Evolutionary conservation across 1,140 invertebrate species (phyloP).

Genomic region (Heliconius nattereri): DNA sequence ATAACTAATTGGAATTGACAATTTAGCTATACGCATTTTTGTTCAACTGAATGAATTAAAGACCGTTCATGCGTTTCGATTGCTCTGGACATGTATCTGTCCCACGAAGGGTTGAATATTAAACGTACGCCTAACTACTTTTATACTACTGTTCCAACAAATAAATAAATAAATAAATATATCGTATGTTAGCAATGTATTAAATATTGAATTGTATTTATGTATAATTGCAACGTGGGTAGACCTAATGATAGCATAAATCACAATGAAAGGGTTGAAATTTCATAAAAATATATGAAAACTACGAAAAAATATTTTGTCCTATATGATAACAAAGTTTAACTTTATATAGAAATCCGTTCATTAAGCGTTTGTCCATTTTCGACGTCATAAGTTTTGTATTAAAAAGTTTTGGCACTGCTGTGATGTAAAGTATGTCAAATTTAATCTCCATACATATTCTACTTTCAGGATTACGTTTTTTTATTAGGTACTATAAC

Average conservation of each 20-base stretch:
- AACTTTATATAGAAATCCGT: background rate
- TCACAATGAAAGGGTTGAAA: background rate
- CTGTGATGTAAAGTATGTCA: background rate
- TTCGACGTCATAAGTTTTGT: background rate
- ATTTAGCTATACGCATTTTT: slow-evolving; percentile 21
- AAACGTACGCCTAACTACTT: background rate
- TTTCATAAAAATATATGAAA: background rate
- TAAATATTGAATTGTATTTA: no score
- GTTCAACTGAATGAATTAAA: slow-evolving; percentile 38
- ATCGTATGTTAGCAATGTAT: background rate
- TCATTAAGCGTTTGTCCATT: slow-evolving; percentile 7
- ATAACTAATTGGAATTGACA: slow-evolving; percentile 24
- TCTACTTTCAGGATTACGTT: background rate
- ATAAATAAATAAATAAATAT: background rate
- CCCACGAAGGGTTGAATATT: slow-evolving; percentile 39
- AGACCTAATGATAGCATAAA: background rate
- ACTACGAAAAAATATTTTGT: background rate
- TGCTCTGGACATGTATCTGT: slow-evolving; percentile 43
- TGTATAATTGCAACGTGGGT: background rate
- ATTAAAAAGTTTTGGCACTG: background rate
- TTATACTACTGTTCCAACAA: background rate
- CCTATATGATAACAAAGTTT: background rate
- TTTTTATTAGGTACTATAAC: background rate
- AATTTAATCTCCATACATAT: background rate
- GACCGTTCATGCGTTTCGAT: slow-evolving; percentile 40